Base-by-base conservation (phyloP, 2,797 vertebrate species). In the Sternotherus odoratus region DNA sequence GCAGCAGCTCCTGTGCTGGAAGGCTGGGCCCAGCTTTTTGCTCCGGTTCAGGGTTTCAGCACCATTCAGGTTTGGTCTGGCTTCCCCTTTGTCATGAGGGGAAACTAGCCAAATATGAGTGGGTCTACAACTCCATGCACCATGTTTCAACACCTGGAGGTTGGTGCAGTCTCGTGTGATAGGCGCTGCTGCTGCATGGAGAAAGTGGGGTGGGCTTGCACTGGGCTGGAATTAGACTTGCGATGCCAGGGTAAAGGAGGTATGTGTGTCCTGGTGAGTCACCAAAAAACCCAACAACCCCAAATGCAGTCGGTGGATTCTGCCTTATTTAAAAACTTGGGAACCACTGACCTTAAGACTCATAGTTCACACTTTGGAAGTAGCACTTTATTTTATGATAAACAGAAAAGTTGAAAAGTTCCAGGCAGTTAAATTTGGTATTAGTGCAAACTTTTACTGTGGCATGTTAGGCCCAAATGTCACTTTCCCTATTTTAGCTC, bases 221-320 rank as follows among this genome's bases (percentile, higher is more conserved):
- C 5, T 39, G 10, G n/a, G n/a, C 36, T 39, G 19, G 36, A 39
- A 69, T 39, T 39, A 39, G 5, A 9, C 8, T 36, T 69, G 63
- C 5, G 5, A 5, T 36, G 17, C 33, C 9, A 12, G n/a, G n/a
- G n/a, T 19, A 23, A 9, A n/a, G n/a, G n/a, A 4, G n/a, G 8
- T 36, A 11, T 69, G 10, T 3, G 6, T 60, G 33, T 63, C 60
- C 8, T n/a, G 17, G 60, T 63, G 33, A n/a, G 33, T 63, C 16
- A 63, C 17, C 7, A 63, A 33, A 63, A 63, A 5, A 60, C 10
- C 5, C 4, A n/a, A 16, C 48, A 49, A 49, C 12, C 60, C 33
- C 23, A n/a, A 63, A 63, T 63, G 30, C 33, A n/a, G 60, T 63
- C 16, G 4, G 33, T 63, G 60, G 30, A 33, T n/a, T 43, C 43